Conservation (phyloP, 2,113 vertebrate genomes). For the Rhinoptilus africanus region DNA sequence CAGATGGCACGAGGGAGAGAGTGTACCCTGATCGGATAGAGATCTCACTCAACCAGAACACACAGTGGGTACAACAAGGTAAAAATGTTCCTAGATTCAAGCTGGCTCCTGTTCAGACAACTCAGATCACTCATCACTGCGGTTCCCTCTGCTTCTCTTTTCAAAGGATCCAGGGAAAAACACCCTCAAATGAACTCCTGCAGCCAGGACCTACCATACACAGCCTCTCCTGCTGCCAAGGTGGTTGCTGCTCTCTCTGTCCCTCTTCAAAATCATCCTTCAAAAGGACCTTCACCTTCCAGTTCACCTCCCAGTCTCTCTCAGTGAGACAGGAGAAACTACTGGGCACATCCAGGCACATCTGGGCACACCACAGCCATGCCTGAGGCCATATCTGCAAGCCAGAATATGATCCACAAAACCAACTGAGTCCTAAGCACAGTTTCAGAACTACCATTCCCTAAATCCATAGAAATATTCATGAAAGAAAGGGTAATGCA, state of each 20-base stretch:
- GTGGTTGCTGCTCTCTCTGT: background rate
- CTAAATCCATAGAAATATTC: background rate
- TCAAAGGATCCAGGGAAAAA: background rate
- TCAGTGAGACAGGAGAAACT: background rate
- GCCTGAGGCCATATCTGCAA: background rate
- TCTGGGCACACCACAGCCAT: background rate
- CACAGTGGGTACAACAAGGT: fast-evolving
- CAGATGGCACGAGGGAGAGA: background rate
- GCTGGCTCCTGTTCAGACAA: background rate
- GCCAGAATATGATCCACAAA: background rate
- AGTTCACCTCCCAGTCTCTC: background rate
- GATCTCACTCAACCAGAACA: background rate
- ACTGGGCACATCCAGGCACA: background rate
- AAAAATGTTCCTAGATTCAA: background rate
- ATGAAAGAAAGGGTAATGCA: background rate
- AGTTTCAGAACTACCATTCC: background rate
- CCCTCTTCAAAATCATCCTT: background rate
- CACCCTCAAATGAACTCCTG: background rate
- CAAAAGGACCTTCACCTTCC: background rate
- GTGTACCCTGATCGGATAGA: background rate
- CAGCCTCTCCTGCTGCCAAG: background rate
- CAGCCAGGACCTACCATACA: background rate
- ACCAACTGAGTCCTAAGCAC: background rate
- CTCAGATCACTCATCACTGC: background rate
- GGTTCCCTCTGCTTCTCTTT: background rate